Conservation (phyloP, 2,888 invertebrate species). For the Caenorhabditis plicata region DNA sequence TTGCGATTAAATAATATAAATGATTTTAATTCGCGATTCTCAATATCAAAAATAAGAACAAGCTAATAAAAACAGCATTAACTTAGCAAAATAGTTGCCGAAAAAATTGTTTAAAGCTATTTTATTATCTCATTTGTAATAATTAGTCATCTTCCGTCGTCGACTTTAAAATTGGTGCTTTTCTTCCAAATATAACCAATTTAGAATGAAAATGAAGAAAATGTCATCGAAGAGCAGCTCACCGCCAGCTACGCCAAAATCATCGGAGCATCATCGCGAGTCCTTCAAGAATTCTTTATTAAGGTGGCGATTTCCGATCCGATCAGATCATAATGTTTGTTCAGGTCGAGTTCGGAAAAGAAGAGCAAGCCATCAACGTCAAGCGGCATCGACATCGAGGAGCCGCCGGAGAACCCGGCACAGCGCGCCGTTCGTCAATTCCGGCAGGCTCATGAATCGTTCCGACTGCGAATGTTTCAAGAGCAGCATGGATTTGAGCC, state of each 20-base stretch:
- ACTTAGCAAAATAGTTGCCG: too few relatives aligned
- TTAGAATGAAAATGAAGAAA: conserved; percentile 29
- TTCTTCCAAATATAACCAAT: neutral
- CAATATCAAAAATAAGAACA: too few relatives aligned
- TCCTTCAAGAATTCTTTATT: conserved; percentile 34
- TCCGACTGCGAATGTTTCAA: conserved; percentile 60
- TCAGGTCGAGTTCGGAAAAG: conserved; percentile 34
- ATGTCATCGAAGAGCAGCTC: conserved; percentile 27
- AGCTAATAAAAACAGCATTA: too few relatives aligned
- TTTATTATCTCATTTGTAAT: neutral
- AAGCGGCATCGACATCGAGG: conserved; percentile 9
- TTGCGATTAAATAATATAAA: too few relatives aligned
- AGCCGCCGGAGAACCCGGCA: conserved; percentile 20
- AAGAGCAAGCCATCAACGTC: conserved; percentile 13
- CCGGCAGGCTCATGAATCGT: conserved; percentile 58
- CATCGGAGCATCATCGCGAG: conserved; percentile 35
- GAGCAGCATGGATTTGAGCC: conserved; percentile 52
- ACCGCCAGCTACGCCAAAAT: conserved; percentile 39
- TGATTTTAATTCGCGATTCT: too few relatives aligned
- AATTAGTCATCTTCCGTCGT: neutral
- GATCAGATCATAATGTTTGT: conserved; percentile 26
- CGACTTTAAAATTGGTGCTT: neutral
- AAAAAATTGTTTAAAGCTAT: neutral
- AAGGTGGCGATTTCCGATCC: conserved; percentile 5
- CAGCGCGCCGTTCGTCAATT: conserved; percentile 38